Evolutionary conservation across 2,888 invertebrate species (phyloP).

Genomic region (Aphodius sticticus): DNA sequence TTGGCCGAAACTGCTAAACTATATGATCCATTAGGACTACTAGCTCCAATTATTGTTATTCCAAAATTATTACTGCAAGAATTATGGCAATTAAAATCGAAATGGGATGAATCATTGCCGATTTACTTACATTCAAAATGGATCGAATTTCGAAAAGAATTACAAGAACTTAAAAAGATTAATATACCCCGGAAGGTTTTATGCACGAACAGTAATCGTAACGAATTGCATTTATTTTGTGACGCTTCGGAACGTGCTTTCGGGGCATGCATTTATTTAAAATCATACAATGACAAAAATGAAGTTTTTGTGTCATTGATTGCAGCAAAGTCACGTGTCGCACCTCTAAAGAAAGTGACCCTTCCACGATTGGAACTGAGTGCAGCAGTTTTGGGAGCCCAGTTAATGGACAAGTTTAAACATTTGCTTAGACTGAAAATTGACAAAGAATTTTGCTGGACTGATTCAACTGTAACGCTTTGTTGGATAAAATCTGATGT

Average conservation of each 20-base stretch:
- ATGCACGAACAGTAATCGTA: not conserved
- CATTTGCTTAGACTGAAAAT: slow-evolving; percentile 14
- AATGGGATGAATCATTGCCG: not conserved
- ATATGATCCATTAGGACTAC: not conserved
- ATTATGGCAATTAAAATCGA: not conserved
- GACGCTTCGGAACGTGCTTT: slow-evolving; percentile 9
- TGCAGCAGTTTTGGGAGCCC: slow-evolving; percentile 29
- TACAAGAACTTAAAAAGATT: not conserved
- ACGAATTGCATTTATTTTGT: not conserved
- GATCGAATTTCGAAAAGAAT: slow-evolving; percentile 10
- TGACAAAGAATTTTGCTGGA: not conserved
- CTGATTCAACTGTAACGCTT: no score
- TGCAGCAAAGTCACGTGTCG: slow-evolving; percentile 17
- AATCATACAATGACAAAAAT: slow-evolving; percentile 4
- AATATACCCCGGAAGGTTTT: not conserved
- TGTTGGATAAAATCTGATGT: no score
- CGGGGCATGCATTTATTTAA: not conserved
- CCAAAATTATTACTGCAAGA: not conserved
- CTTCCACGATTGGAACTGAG: slow-evolving; percentile 25
- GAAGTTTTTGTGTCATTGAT: not conserved
- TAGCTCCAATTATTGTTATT: not conserved
- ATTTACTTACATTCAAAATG: not conserved
- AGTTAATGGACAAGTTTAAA: slow-evolving; percentile 24
- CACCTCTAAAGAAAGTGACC: slow-evolving; percentile 7
- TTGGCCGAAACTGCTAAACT: not conserved